Base-by-base conservation (phyloP, 2,113 vertebrate genomes). In the Rallus limicola region DNA sequence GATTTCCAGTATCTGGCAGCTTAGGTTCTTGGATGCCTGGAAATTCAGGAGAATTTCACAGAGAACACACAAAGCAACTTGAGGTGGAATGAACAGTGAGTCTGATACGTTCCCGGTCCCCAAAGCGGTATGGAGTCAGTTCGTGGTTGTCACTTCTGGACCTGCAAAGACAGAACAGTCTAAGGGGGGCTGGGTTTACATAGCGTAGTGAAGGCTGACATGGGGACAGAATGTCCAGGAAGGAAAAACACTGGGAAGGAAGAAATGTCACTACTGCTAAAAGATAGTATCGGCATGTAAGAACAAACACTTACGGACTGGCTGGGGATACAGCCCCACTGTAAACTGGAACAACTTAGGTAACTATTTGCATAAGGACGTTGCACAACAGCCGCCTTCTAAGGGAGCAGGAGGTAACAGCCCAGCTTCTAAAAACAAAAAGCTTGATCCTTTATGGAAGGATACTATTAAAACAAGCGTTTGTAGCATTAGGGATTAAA, bases 1-100 rank as follows among this genome's bases (percentile, higher is more conserved):
- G 89, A 96, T 96, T 97, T 92, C 78, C 84, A 95, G 81, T 95
- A 76, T 79, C 62, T 82, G 70, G 94, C 83, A 93, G 84, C 70
- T 96, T 89, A 89, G 81, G 62, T 82, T 87, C 74, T 75, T 87
- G 74, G 83, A 85, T 64, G 93, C 65, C 65, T 91, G 89, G 77
- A 95, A 97, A 96, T 95, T 75, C 74, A 76, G 72, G 86, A 93
- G 65, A 91, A 95, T 95, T 96, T 91, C 91, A 84, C 88, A 97
- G 65, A 92, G 80, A 29, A 29, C 46, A 64, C 38, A 64, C 65
- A 82, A 71, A 91, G 69, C 94, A 86, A 89, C 74, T 84, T 85
- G 95, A 82, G 48, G 74, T 92, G 48, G 81, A 95, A 84, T 0
- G 0, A 92, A 48, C 52, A 60, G 64, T 0, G 19, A 64, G 72